These are phyloP conservation scores for Eristalinus sepulchralis DNA, from an alignment of 2,888 invertebrate genomes.

Conservation along the genomic window DNA sequence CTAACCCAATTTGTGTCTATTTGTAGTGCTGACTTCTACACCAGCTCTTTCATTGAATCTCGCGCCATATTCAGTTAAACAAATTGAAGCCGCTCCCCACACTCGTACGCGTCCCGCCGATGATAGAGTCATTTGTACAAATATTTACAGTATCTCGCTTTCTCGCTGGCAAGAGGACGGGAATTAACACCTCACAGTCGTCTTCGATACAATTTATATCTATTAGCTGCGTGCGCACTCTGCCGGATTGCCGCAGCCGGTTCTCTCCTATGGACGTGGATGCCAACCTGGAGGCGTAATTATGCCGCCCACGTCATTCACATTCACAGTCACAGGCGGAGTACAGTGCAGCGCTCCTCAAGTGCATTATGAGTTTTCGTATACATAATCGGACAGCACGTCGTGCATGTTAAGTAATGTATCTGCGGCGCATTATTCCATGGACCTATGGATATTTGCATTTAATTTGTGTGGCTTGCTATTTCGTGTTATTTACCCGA, in stretches of 20 bases:
- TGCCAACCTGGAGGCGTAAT: conserved; percentile 38
- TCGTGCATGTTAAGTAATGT: conserved; percentile 48
- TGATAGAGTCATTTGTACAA: conserved; percentile 65
- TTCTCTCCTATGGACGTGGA: background rate
- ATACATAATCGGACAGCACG: conserved; percentile 51
- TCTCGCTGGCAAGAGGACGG: conserved; percentile 34
- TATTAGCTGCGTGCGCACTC: background rate
- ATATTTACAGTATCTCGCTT: conserved; percentile 48
- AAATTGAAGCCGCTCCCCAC: conserved; percentile 60
- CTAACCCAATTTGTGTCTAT: conserved; percentile 10
- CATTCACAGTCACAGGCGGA: conserved; percentile 29
- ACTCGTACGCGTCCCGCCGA: background rate
- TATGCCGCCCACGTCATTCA: conserved; percentile 60
- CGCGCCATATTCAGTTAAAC: conserved; percentile 54
- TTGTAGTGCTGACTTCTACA: conserved; percentile 31
- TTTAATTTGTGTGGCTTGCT: conserved; percentile 55
- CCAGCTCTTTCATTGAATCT: conserved; percentile 35
- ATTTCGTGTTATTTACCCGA: conserved; percentile 8
- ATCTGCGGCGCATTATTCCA: conserved; percentile 48
- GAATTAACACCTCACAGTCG: conserved; percentile 59
- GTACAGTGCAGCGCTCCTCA: conserved; percentile 55
- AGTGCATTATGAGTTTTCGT: conserved; percentile 58
- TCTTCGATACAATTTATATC: conserved; percentile 49
- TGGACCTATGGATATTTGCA: conserved; percentile 63
- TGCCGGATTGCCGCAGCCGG: background rate